A percentile compares a stretch with the other conserved stretches of the same genome.
These are phyloP conservation scores for Xanthorhoe spadicearia DNA, from an alignment of 2,888 invertebrate genomes.

Conservation along the genomic window DNA sequence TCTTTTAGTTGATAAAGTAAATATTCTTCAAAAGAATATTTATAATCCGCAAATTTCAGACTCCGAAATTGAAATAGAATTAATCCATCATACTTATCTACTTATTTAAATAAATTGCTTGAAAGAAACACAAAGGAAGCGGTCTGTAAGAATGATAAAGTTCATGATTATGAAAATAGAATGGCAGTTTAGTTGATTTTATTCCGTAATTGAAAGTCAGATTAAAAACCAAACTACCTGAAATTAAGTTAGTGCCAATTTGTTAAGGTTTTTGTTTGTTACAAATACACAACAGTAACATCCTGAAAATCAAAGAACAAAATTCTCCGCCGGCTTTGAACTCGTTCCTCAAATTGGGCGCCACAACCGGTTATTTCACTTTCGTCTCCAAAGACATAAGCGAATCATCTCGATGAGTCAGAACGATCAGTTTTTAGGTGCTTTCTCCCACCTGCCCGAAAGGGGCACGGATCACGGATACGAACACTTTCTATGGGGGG, in stretches of 20 bases:
- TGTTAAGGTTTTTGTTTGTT: slow-evolving; percentile 35
- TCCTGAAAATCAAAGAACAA: slow-evolving; percentile 21
- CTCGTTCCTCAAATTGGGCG: slow-evolving; percentile 66
- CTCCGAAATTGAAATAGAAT: no score
- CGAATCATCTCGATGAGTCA: slow-evolving; percentile 76
- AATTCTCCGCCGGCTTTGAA: slow-evolving; percentile 38
- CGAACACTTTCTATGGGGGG: slow-evolving; percentile 80
- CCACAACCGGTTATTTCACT: slow-evolving; percentile 76
- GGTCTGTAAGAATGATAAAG: no score
- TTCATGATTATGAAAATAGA: background rate
- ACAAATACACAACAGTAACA: slow-evolving; percentile 35
- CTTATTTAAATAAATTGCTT: no score
- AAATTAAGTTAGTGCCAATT: slow-evolving; percentile 24
- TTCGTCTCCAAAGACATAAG: slow-evolving; percentile 58
- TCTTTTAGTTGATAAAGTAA: no score
- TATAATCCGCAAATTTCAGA: no score
- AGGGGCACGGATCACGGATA: slow-evolving; percentile 81
- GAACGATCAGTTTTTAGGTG: slow-evolving; percentile 76
- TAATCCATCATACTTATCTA: no score
- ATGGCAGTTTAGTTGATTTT: background rate
- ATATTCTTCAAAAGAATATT: no score
- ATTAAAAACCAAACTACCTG: background rate
- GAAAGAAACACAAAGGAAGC: no score
- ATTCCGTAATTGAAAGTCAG: background rate
- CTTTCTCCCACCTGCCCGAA: slow-evolving; percentile 82